A percentile compares a stretch with the other conserved stretches of the same genome.
These are phyloP conservation scores for Sinocyclocheilus anshuiensis DNA, from an alignment of 2,113 vertebrate genomes.

Conservation along the genomic window DNA sequence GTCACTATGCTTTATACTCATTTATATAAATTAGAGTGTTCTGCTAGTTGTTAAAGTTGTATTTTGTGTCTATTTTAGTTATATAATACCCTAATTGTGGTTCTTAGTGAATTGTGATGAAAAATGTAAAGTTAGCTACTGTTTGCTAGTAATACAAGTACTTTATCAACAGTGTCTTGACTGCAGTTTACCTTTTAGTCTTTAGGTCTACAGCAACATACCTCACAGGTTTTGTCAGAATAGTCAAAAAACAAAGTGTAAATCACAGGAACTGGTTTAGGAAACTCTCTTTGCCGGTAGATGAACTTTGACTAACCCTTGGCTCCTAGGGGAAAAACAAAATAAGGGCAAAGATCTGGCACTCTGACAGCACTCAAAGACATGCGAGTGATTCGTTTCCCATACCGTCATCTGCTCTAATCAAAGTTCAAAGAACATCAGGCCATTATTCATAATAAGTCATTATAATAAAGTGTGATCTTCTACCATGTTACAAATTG, in stretches of 20 bases:
- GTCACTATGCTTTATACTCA: background rate
- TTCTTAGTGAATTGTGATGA: background rate
- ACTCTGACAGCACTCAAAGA: background rate
- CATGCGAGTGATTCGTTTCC: background rate
- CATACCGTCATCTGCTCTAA: background rate
- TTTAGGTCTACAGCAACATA: background rate
- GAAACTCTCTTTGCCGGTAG: background rate
- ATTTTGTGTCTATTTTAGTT: background rate
- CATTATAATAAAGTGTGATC: constrained; percentile 21
- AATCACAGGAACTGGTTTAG: constrained; percentile 1
- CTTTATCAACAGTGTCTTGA: background rate
- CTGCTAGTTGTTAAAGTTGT: background rate
- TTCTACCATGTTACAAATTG: constrained; percentile 12
- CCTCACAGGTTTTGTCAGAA: background rate
- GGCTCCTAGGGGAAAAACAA: background rate
- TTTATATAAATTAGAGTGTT: background rate
- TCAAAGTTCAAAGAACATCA: constrained; percentile 16
- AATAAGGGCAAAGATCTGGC: constrained; percentile 17
- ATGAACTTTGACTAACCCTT: background rate
- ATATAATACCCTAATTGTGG: background rate
- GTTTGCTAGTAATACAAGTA: background rate
- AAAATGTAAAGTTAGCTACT: background rate
- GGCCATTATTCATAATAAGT: background rate
- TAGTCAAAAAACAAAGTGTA: constrained; percentile 3
- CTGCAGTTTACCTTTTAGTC: background rate